Conservation (phyloP, 2,797 vertebrate genomes). For the Argyrosomus regius region DNA sequence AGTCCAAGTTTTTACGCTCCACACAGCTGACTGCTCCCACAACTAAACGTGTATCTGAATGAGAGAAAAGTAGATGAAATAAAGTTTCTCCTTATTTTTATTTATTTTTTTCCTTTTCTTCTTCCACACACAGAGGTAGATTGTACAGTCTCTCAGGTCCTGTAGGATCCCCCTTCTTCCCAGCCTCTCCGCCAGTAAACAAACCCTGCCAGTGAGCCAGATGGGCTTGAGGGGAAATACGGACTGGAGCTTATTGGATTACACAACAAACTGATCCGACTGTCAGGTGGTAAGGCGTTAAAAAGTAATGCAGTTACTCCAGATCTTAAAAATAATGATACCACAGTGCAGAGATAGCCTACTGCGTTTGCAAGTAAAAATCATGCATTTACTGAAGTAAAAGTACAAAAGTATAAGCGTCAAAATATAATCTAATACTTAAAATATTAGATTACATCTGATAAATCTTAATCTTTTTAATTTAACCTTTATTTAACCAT, state of each 20-base stretch:
- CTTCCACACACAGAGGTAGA: constrained; percentile 73
- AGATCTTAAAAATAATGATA: background rate
- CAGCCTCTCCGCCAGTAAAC: constrained; percentile 85
- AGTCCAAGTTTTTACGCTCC: constrained; percentile 38
- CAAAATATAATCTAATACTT: background rate
- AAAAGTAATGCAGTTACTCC: constrained; percentile 15
- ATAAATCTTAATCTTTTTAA: too few species aligned
- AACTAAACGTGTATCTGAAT: background rate
- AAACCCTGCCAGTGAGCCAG: constrained; percentile 82
- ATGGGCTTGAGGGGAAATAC: constrained; percentile 79
- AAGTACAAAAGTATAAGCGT: background rate
- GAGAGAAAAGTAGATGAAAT: background rate
- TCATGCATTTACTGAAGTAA: background rate
- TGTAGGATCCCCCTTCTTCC: constrained; percentile 79
- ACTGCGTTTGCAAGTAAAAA: background rate
- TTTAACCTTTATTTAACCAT: too few species aligned
- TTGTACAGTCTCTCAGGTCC: constrained; percentile 73
- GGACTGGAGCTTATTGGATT: constrained; percentile 84
- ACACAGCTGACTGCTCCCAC: background rate
- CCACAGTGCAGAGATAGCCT: background rate
- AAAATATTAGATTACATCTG: background rate
- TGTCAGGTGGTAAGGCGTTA: constrained; percentile 36
- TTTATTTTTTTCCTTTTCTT: constrained; percentile 26
- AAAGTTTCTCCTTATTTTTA: constrained; percentile 1
- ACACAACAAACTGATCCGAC: constrained; percentile 61